phyloP scores from a whole-genome alignment of 2,113 vertebrate genomes.

The Nannospalax galili region DNA sequence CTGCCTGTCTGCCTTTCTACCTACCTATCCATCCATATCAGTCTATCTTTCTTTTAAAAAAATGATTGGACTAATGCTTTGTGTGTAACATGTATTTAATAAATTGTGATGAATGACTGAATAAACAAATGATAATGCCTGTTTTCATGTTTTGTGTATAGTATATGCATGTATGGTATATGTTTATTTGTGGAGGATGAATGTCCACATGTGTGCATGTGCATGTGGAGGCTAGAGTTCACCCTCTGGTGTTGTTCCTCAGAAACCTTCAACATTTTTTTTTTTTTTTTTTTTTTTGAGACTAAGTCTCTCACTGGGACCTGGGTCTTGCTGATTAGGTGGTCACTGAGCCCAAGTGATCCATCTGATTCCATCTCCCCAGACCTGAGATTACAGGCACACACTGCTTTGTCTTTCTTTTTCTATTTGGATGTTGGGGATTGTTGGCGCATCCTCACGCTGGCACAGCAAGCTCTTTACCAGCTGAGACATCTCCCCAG shows the following conservation, averaged over 20 bases:
- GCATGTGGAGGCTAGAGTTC: too few species aligned
- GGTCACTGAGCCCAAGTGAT: neutral
- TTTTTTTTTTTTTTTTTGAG: neutral
- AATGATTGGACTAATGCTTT: neutral
- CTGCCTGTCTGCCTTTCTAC: neutral
- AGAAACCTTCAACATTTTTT: neutral
- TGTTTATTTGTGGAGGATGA: neutral
- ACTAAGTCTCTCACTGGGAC: neutral
- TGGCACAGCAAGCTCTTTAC: neutral
- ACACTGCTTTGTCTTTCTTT: neutral
- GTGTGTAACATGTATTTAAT: neutral
- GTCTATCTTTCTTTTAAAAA: neutral
- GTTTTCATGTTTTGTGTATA: neutral
- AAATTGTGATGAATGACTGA: neutral
- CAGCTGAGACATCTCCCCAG: neutral
- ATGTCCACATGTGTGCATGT: neutral
- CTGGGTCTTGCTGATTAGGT: neutral
- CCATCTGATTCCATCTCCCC: too few species aligned
- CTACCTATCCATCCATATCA: neutral
- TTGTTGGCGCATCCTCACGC: too few species aligned
- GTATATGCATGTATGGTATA: neutral
- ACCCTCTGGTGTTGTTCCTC: too few species aligned
- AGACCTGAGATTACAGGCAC: neutral
- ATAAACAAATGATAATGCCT: slow-evolving; percentile 6
- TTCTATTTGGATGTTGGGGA: neutral